Conservation (phyloP, 2,797 vertebrate species). For the Gastrophryne carolinensis region DNA sequence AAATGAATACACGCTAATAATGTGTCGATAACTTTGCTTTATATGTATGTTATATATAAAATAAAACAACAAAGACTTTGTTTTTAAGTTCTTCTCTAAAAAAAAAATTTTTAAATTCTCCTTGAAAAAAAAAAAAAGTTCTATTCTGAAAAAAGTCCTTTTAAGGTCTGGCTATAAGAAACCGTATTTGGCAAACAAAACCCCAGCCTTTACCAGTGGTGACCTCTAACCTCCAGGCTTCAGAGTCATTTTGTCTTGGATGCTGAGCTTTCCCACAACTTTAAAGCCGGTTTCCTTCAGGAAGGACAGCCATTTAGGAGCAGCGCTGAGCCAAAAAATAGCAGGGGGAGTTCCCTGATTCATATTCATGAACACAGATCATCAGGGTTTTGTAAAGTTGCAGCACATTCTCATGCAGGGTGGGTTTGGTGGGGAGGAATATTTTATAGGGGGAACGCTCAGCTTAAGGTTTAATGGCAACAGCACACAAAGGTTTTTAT, state of each 20-base stretch:
- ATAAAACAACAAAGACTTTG: too few relatives aligned
- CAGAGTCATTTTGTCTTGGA: conserved; percentile 59
- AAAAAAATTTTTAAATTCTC: too few relatives aligned
- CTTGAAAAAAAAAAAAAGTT: conserved; percentile 70
- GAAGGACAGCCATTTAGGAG: conserved; percentile 59
- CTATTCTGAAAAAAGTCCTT: conserved; percentile 70
- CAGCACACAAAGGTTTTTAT: background rate
- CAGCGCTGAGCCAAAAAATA: conserved; percentile 63
- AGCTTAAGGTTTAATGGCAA: background rate
- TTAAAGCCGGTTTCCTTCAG: conserved; percentile 58
- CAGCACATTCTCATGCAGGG: conserved; percentile 65
- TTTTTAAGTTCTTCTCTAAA: too few relatives aligned
- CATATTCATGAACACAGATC: conserved; percentile 72
- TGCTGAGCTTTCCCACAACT: conserved; percentile 68
- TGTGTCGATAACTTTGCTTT: too few relatives aligned
- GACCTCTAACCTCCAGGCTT: conserved; percentile 70
- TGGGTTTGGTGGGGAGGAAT: conserved; percentile 69
- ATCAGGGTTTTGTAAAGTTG: conserved; percentile 62
- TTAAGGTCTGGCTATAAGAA: conserved; percentile 71
- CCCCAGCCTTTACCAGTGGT: conserved; percentile 65
- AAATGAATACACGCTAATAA: too few relatives aligned
- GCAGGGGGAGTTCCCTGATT: conserved; percentile 66
- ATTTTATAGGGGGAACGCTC: conserved; percentile 56
- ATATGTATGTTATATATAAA: too few relatives aligned
- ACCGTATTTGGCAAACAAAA: conserved; percentile 68